Evolutionary conservation across 2,888 invertebrate genomes (phyloP), one percentile per base, ranked within the genome.

Genomic region (Thecophora atra): DNA sequence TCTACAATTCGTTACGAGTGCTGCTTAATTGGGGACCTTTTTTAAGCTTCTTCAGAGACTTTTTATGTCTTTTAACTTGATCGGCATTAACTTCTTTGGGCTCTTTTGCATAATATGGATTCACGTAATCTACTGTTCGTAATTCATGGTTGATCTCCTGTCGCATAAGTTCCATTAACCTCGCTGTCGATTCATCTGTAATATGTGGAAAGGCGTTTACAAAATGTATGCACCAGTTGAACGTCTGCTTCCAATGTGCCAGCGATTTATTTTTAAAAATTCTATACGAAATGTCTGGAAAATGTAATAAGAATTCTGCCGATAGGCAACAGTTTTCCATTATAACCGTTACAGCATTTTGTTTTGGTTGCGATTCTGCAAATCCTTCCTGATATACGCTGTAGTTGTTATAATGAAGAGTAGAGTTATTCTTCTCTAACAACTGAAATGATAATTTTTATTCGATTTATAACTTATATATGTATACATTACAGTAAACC

Each of bases 201-300:
- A 80, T 75, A 21, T 77, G 74, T 0, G 77, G 75, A 58, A 77
- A 76, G 0, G 73, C 44, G 8, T 76, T 76, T 0, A 77, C 76
- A 58, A 79, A 79, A 0, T 72, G 62, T 11, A 77, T 75, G 26
- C 79, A 78, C 79, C 79, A 79, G 64, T 76, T 77, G 11, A 79
- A 64, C 1, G 65, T 75, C 2, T 66, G 42, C 44, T 75, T 76
- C 79, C 80, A 81, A 17, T 75, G 72, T 0, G 70, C 5, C 13
- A 72, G 30, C 28, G 6, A 24, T 37, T n/a, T 15, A 19, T 30
- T 66, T 74, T 75, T 17, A 24, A 79, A 71, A 19, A 79, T 70
- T 6, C 75, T 73, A 67, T 75, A 76, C 0, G 78, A 74, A 19
- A 79, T 79, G 37, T 81, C 79, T 5, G 79, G 81, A 42, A 80